Base-by-base conservation (phyloP, 2,888 invertebrate genomes). In the Tryphoninae sp. region DNA sequence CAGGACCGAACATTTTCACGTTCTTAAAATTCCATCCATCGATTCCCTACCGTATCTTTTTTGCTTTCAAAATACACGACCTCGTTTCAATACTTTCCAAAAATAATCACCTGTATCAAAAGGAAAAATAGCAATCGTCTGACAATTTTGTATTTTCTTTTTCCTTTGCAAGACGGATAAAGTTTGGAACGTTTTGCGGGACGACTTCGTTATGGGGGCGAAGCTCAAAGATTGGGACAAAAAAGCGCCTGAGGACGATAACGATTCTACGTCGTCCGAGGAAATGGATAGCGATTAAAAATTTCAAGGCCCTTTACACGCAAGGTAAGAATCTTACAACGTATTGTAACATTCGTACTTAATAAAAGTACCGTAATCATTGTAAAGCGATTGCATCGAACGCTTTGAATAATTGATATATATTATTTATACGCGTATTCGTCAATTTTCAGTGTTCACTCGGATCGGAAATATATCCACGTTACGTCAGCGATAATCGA, bases 201-300 rank as follows among this genome's bases (percentile, higher is more conserved):
- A 97, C 88, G 97, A 98, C 92, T 98, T 97, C 90, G 96, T 97
- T 95, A 96, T 97, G 94, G 96, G 96, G 83, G 96, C 96, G 42
- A 96, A 96, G 92, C 94, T 97, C 92, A 97, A 97, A 92, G 97
- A 98, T 92, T 98, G 98, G 98, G 97, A 98, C 89, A 96, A 96
- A 92, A 94, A 96, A 86, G 92, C 93, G 61, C 93, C 94, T 85
- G 93, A 94, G 51, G 91, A 92, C 26, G 90, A 91, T 68, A 89
- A 92, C 72, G 85, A 86, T 80, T 89, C 88, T 40, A 89, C 90
- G 8, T 88, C 86, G 6, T 84, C 88, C 9, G 89, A 89, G 78
- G 88, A 88, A 62, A 86, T 90, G 84, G 89, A 90, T 59, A 90
- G 88, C 61, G 89, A 89, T 82, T 84, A 58, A 72, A 13, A 42